Percentiles rank a stretch among this genome's conserved stretches.
These are phyloP conservation scores for Drosophila malerkotliana DNA, from an alignment of 1,140 invertebrate genomes.

Conservation along the genomic window DNA sequence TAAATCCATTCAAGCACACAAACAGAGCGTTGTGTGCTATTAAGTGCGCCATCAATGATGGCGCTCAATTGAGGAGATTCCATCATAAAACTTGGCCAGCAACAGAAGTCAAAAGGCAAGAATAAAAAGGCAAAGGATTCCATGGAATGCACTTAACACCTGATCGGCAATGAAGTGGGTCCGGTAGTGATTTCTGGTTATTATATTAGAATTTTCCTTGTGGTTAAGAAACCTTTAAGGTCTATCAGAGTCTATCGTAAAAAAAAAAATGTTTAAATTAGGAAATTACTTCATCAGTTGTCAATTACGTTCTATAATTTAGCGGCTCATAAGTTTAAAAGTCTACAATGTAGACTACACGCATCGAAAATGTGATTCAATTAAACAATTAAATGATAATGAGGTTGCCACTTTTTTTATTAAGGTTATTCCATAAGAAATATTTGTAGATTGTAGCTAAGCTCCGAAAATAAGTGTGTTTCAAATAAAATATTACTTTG, in stretches of 20 bases:
- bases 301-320: neutral
- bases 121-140: slow-evolving; percentile 25
- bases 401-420: no score
- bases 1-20: slow-evolving; percentile 73
- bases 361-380: no score
- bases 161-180: slow-evolving; percentile 66
- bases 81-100: slow-evolving; percentile 59
- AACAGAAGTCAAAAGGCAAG: slow-evolving; percentile 8
- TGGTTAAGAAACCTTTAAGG: no score
- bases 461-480: no score
- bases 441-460: no score
- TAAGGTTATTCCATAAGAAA: no score
- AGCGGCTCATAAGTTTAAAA: no score
- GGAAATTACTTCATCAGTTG: neutral
- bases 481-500: no score
- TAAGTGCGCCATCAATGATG: slow-evolving; percentile 74
- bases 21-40: slow-evolving; percentile 63
- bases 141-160: slow-evolving; percentile 71
- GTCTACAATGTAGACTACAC: no score
- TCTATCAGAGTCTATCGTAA: no score
- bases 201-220: neutral
- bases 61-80: slow-evolving; percentile 71
- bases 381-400: no score
- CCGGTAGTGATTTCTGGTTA: neutral
- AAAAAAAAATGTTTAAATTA: neutral